These are phyloP conservation scores for Rhagoletis zephyria DNA, from an alignment of 1,140 invertebrate species.

Conservation along the genomic window DNA sequence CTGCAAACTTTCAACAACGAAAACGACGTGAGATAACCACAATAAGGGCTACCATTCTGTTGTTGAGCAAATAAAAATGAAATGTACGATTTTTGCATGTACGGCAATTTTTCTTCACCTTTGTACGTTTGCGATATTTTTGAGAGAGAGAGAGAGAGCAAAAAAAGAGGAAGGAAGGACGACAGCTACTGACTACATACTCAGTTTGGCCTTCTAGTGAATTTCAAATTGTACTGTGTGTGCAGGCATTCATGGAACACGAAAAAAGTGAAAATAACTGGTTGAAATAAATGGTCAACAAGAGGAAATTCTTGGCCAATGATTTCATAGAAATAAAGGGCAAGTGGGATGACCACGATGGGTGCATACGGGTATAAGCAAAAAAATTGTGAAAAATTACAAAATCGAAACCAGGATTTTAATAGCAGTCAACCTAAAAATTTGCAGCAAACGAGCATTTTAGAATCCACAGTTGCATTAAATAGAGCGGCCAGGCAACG, in stretches of 20 bases:
- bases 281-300: background rate
- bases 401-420: slow-evolving; percentile 26
- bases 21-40: background rate
- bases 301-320: background rate
- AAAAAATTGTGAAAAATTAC: background rate
- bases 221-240: background rate
- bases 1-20: background rate
- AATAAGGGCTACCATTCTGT: background rate
- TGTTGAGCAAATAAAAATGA: slow-evolving; percentile 15
- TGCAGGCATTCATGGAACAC: background rate
- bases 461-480: background rate
- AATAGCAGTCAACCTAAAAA: slow-evolving; percentile 17
- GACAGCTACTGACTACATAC: background rate
- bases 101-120: slow-evolving; percentile 39
- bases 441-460: no score
- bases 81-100: slow-evolving; percentile 34
- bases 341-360: background rate
- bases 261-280: background rate
- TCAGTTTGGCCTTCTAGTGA: background rate
- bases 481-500: background rate
- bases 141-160: background rate
- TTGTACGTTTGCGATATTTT: slow-evolving; percentile 7
- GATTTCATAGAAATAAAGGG: background rate
- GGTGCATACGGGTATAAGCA: background rate
- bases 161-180: background rate